These are phyloP conservation scores for Pogonomyrmex californicus DNA, from an alignment of 1,140 invertebrate genomes.

Conservation along the genomic window DNA sequence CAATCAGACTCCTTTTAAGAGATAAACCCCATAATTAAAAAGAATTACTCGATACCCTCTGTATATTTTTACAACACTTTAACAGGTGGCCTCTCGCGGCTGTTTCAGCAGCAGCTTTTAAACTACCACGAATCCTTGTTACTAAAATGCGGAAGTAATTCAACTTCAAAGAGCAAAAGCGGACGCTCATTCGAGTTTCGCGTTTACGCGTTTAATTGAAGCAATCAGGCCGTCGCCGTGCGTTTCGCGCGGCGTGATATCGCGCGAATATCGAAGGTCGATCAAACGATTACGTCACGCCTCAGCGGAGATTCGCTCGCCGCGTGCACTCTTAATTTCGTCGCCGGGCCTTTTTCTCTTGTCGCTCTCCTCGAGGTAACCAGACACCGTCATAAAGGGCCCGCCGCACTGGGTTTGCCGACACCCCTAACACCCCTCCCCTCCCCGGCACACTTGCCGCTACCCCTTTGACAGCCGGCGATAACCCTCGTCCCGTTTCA, in stretches of 20 bases:
- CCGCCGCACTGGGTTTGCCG: slow-evolving; percentile 35
- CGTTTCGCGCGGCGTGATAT: not conserved
- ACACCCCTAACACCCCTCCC: slow-evolving; percentile 51
- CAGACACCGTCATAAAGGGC: slow-evolving; percentile 68
- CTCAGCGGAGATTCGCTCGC: not conserved
- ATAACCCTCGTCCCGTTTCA: slow-evolving; percentile 73
- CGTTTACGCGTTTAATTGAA: slow-evolving; percentile 58
- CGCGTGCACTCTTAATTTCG: slow-evolving; percentile 63
- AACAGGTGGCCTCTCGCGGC: not conserved
- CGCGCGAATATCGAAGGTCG: slow-evolving; percentile 28
- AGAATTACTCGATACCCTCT: not conserved
- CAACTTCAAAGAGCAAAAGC: slow-evolving; percentile 27
- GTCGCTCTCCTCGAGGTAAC: slow-evolving; percentile 44
- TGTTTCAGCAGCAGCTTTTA: not conserved
- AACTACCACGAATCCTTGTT: slow-evolving; percentile 43
- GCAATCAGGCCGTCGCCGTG: slow-evolving; percentile 18
- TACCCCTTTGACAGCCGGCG: slow-evolving; percentile 67
- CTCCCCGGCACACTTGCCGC: slow-evolving; percentile 29
- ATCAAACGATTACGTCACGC: slow-evolving; percentile 57
- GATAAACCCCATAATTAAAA: not conserved
- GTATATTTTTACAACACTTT: not conserved
- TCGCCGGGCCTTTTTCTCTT: slow-evolving; percentile 37
- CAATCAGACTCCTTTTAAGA: not conserved
- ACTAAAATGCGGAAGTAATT: slow-evolving; percentile 48
- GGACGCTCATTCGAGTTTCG: slow-evolving; percentile 41